These are phyloP conservation scores for Chiroxiphia lanceolata DNA, from an alignment of 2,797 vertebrate genomes.

Conservation along the genomic window DNA sequence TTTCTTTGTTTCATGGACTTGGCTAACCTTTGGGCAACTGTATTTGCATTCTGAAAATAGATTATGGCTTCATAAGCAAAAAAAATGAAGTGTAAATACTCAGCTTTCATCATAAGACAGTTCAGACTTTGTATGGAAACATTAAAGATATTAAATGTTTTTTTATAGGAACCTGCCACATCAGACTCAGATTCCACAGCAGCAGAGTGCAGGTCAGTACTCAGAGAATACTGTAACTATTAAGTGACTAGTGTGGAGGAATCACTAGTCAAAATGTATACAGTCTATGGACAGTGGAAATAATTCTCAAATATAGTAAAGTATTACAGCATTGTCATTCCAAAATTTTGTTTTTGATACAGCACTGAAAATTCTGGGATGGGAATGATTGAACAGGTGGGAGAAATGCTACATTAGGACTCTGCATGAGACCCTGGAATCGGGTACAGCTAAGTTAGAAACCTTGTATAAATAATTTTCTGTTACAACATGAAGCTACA, in stretches of 20 bases:
- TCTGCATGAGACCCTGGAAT: background rate
- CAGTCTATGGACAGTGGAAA: background rate
- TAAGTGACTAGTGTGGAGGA: background rate
- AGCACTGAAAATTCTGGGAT: background rate
- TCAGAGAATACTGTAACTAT: background rate
- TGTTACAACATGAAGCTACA: background rate
- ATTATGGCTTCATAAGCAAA: background rate
- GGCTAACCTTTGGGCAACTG: background rate
- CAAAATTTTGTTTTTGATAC: background rate
- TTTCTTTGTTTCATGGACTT: background rate
- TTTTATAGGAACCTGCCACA: conserved; percentile 89
- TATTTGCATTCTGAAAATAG: background rate
- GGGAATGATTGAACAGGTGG: background rate
- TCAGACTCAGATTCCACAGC: conserved; percentile 95
- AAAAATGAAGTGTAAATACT: background rate
- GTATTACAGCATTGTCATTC: background rate
- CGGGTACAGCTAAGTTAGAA: background rate
- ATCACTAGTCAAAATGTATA: background rate
- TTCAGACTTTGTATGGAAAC: background rate
- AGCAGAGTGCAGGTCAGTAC: conserved; percentile 91
- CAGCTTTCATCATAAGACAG: background rate
- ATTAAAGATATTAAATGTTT: conserved; percentile 45
- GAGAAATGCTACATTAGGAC: background rate
- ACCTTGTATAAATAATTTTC: background rate
- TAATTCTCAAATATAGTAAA: background rate